These are phyloP conservation scores for Neodiprion fabricii DNA, from an alignment of 1,140 invertebrate genomes.

Conservation along the genomic window DNA sequence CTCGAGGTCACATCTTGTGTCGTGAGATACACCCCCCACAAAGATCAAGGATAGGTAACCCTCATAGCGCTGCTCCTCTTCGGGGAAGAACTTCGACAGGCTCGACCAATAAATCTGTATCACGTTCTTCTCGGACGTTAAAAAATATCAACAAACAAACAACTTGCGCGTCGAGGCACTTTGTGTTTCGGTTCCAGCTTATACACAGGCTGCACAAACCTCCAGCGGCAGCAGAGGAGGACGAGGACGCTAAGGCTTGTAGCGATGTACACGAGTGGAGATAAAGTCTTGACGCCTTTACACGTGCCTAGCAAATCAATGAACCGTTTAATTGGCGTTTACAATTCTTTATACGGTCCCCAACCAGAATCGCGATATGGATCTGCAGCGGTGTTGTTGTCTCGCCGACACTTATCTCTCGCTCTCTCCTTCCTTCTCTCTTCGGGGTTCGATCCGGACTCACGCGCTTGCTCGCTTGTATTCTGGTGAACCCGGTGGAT, in stretches of 20 bases:
- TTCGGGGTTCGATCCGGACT: constrained; percentile 6
- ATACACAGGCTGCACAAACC: too few relatives aligned
- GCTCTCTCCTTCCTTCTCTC: constrained; percentile 15
- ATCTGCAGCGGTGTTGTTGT: constrained; percentile 38
- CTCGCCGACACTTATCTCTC: constrained; percentile 16
- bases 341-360: constrained; percentile 51
- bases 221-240: neutral
- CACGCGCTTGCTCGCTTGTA: constrained; percentile 8
- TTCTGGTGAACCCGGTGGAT: too few relatives aligned
- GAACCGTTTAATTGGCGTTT: constrained; percentile 59
- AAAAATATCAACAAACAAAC: neutral
- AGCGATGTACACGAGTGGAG: neutral
- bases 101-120: neutral
- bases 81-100: neutral
- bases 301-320: constrained; percentile 57
- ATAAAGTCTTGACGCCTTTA: constrained; percentile 34
- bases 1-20: neutral
- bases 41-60: neutral
- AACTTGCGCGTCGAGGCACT: neutral
- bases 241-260: neutral
- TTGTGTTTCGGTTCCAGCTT: too few relatives aligned
- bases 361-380: constrained; percentile 52
- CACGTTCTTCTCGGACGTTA: neutral
- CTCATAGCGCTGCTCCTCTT: too few relatives aligned
- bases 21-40: neutral